Conservation (phyloP, 2,113 vertebrate species). For the Heterocephalus glaber region DNA sequence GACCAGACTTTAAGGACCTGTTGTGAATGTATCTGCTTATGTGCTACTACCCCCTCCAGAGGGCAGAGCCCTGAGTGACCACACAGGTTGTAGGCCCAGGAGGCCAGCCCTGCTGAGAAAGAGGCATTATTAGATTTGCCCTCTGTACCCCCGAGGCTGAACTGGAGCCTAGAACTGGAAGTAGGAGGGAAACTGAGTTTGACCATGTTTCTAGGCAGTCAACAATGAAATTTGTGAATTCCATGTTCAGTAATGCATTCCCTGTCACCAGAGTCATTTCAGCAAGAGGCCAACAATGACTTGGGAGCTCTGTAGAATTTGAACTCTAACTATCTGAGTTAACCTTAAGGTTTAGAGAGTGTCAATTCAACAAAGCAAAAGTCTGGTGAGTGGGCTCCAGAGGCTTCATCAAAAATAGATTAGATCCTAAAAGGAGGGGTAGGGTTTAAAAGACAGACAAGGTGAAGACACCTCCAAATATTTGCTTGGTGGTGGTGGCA, state of each 20-base stretch:
- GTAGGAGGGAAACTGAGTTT: background rate
- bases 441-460: background rate
- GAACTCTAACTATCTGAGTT: background rate
- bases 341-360: background rate
- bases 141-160: background rate
- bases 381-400: background rate
- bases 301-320: background rate
- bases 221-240: background rate
- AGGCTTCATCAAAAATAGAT: background rate
- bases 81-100: background rate
- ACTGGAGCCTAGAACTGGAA: background rate
- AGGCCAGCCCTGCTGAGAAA: background rate
- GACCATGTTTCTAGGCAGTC: background rate
- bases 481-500: background rate
- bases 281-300: too few species aligned
- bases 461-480: background rate
- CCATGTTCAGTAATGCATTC: background rate
- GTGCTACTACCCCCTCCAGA: background rate
- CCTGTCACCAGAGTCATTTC: background rate
- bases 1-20: background rate
- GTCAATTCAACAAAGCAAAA: background rate
- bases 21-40: background rate
- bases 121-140: background rate
- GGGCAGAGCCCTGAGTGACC: background rate
- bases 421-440: background rate